Base-by-base conservation (phyloP, 2,888 invertebrate genomes). In the Lepidocyrtinus sp. region DNA sequence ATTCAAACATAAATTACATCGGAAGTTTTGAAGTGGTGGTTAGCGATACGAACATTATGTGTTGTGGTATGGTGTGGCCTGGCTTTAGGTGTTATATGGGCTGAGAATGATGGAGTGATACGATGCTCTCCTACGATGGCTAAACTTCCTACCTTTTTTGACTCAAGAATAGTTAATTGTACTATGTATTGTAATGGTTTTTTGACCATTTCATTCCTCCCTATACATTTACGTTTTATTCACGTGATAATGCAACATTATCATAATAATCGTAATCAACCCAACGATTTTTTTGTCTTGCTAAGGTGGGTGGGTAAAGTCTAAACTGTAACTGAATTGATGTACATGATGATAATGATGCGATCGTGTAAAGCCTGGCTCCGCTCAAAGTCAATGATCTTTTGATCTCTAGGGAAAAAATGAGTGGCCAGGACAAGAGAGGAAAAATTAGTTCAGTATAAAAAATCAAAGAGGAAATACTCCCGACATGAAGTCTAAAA, bases 121-220 rank as follows among this genome's bases (percentile, higher is more conserved):
- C n/a, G n/a, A n/a, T n/a, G n/a, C n/a, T n/a, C n/a, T n/a, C n/a
- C n/a, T n/a, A n/a, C n/a, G n/a, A 17, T 70, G n/a, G 69, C 70
- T 64, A 76, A n/a, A 64, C 70, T 69, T 70, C 76, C 75, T 76
- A 76, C 76, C 64, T 64, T 76, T 27, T 75, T 70, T 70, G 69
- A 15, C 55, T 21, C 5, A 15, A 19, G 7, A 1, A 17, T 45
- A 19, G 5, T 36, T 36, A n/a, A n/a, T n/a, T n/a, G n/a, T n/a
- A n/a, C n/a, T 19, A 15, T 65, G 26, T 25, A 15, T 27, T 64
- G 36, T 22, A 50, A 63, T 63, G 76, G 36, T 22, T 50, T 61
- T 24, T 63, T 15, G 69, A 25, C 75, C 75, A 68, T 68, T 46
- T 27, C 45, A 36, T 25, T 62, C 68, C 46, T 67, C 59, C 62